A percentile compares a stretch with the other conserved stretches of the same genome.
These are phyloP conservation scores for Lepas anatifera DNA, from an alignment of 2,888 invertebrate genomes.

Conservation along the genomic window DNA sequence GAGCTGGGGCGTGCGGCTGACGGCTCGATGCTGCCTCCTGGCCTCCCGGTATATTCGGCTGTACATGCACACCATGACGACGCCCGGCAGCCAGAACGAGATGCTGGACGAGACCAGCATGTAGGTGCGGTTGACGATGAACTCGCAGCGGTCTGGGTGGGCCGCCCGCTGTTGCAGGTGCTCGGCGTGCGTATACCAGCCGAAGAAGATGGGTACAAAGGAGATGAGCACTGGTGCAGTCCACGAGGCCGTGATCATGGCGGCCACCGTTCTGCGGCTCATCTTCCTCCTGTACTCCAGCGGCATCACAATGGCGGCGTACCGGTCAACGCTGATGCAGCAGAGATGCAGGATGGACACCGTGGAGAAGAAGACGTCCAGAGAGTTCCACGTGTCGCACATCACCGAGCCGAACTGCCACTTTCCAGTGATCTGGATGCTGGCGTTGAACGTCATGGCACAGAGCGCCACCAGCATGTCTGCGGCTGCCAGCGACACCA, in stretches of 20 bases:
- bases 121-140: slow-evolving; percentile 23
- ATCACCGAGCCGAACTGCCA: slow-evolving; percentile 83
- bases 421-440: slow-evolving; percentile 61
- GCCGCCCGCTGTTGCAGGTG: slow-evolving; percentile 29
- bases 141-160: slow-evolving; percentile 37
- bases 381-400: slow-evolving; percentile 89
- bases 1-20: neutral
- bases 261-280: slow-evolving; percentile 52
- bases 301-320: slow-evolving; percentile 86
- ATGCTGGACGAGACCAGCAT: slow-evolving; percentile 23
- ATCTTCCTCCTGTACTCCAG: slow-evolving; percentile 85
- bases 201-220: slow-evolving; percentile 42
- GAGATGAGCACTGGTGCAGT: slow-evolving; percentile 40
- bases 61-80: slow-evolving; percentile 25
- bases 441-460: no score
- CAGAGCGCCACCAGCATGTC: slow-evolving; percentile 84
- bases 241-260: slow-evolving; percentile 46
- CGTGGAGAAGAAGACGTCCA: slow-evolving; percentile 33
- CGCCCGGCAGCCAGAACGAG: slow-evolving; percentile 25
- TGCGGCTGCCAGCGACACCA: no score
- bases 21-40: slow-evolving; percentile 31
- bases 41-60: slow-evolving; percentile 72
- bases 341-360: slow-evolving; percentile 87
- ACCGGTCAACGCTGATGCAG: slow-evolving; percentile 59
- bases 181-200: slow-evolving; percentile 34